Percentiles rank a stretch among this genome's conserved stretches.
These are phyloP conservation scores for Babylonia areolata DNA, from an alignment of 1,140 invertebrate genomes.

Conservation along the genomic window DNA sequence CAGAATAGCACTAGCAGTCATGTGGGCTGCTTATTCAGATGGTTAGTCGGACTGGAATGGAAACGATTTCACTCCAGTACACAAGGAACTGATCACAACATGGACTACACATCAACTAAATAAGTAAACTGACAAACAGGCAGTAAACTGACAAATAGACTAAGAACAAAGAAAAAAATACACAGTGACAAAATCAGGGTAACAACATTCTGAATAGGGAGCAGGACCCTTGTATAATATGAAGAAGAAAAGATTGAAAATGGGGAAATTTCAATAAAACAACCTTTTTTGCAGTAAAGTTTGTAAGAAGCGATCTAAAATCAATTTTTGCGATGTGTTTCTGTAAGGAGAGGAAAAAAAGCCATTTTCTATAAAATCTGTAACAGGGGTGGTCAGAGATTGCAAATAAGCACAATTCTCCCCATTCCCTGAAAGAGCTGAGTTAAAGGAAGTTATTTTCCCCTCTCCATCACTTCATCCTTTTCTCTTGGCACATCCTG, in stretches of 20 bases:
- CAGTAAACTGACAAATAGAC: slow-evolving; percentile 21
- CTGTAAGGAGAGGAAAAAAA: slow-evolving; percentile 28
- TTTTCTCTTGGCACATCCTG: slow-evolving; percentile 34
- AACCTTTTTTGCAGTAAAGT: slow-evolving; percentile 23
- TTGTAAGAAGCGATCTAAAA: slow-evolving; percentile 34
- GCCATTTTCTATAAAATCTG: slow-evolving; percentile 27
- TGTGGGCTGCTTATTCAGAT: too few relatives aligned
- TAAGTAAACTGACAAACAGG: slow-evolving; percentile 19
- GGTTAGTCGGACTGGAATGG: too few relatives aligned
- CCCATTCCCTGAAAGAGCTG: slow-evolving; percentile 32
- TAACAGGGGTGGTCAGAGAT: slow-evolving; percentile 28
- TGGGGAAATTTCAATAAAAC: slow-evolving; percentile 33
- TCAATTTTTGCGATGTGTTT: slow-evolving; percentile 27
- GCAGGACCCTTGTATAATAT: neutral
- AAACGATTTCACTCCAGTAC: too few relatives aligned
- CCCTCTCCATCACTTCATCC: neutral
- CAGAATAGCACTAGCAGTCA: too few relatives aligned
- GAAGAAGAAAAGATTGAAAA: slow-evolving; percentile 16
- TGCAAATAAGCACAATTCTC: slow-evolving; percentile 39
- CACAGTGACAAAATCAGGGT: slow-evolving; percentile 16
- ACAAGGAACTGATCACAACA: neutral
- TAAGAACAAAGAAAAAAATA: slow-evolving; percentile 36
- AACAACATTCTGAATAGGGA: slow-evolving; percentile 3
- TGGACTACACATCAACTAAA: neutral
- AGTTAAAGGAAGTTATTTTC: neutral